Conservation (phyloP, 2,113 vertebrate genomes). For the Accipiter cooperii region DNA sequence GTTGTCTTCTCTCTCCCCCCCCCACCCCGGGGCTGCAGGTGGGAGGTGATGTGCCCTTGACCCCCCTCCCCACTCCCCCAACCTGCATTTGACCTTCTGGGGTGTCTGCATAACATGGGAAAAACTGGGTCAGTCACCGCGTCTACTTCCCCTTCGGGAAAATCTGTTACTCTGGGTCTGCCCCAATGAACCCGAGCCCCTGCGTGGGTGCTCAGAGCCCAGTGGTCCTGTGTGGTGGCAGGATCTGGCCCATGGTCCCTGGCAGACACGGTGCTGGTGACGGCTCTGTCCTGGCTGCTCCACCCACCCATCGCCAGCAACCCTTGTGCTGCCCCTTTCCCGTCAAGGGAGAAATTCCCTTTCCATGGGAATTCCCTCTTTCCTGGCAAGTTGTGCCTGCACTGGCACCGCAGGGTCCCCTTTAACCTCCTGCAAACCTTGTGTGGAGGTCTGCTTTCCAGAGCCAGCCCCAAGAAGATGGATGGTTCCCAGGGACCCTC, state of each 20-base stretch:
- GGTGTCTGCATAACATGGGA: not conserved
- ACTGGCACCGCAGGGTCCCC: accelerated
- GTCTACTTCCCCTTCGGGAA: not conserved
- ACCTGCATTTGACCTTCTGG: not conserved
- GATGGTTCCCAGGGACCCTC: not conserved
- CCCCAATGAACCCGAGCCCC: accelerated
- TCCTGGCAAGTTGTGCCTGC: not conserved
- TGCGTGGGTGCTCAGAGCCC: not conserved
- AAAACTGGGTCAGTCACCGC: not conserved
- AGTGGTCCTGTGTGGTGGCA: not conserved
- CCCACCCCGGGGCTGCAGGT: too few relatives aligned
- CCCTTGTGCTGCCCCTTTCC: not conserved
- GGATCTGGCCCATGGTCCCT: not conserved
- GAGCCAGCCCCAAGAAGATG: not conserved
- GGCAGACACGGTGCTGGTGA: not conserved
- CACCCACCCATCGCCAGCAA: not conserved
- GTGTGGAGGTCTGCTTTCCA: not conserved
- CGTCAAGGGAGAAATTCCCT: not conserved
- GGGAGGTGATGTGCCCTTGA: not conserved
- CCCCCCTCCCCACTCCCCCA: not conserved
- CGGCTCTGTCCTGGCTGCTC: not conserved
- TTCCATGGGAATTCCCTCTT: conserved; percentile 21
- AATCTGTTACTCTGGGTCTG: not conserved
- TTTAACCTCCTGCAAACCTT: not conserved
- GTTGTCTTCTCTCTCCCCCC: too few relatives aligned